Base-by-base conservation (phyloP, 2,113 vertebrate species). In the Oriolus oriolus region DNA sequence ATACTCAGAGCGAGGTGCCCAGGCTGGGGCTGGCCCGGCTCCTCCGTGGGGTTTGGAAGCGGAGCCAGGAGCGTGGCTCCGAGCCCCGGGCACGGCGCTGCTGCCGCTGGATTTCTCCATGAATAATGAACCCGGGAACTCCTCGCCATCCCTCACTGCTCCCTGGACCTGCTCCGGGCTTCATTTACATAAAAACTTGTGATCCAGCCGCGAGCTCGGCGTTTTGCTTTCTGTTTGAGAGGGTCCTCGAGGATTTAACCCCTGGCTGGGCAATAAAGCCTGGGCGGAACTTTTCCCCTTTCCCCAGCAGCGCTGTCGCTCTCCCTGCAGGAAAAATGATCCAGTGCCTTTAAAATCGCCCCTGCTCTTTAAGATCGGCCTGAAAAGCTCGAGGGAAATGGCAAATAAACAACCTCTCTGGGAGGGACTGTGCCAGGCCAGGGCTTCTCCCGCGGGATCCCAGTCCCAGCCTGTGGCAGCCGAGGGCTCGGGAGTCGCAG, bases 1-100 rank as follows among this genome's bases (percentile, higher is more conserved):
- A 7, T 1, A 0, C 19, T 5, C 12, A 0, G 85, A 5, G 52
- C 42, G 5, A 8, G 63, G 45, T 1, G 3, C 24, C 0, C 1
- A 0, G 63, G 4, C 70, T 39, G 54, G 54, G 44, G 79, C 6
- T 9, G 45, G 65, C 33, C 65, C 33, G 5, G 65, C 65, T 68
- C 8, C 30, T 65, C 45, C 2, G 1, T 0, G n/a, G 52, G 13
- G 0, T 20, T 13, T 19, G 27, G 16, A 2, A 50, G 39, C 28
- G 8, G 13, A 21, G 54, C 0, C 2, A 3, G 90, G 8, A 44
- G 9, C 17, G 10, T 39, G 0, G 20, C 11, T 3, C 3, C 3
- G 42, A 4, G 52, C 11, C 26, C 16, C 15, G 5, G 49, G 56
- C 78, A 11, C 30, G 4, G 39, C 27, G 4, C 54, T 2, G 23